Evolutionary conservation across 2,888 invertebrate genomes (phyloP).

Genomic region (Drosophila nr. fundita): DNA sequence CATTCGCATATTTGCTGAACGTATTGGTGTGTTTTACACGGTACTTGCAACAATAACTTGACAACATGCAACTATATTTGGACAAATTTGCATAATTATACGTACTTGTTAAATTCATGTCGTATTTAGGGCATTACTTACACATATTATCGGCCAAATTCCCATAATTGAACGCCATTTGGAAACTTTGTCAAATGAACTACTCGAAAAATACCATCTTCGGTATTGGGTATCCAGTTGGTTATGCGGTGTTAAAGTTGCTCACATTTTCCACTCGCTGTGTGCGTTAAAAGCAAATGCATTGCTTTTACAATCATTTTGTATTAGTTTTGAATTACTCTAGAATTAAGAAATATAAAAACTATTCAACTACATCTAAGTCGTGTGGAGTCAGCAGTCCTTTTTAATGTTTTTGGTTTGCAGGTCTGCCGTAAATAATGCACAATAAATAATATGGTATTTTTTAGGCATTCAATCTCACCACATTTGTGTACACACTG

Average conservation of each 20-base stretch:
- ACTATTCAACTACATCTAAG: slow-evolving; percentile 3
- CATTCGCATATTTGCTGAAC: slow-evolving; percentile 6
- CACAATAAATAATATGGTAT: slow-evolving; percentile 37
- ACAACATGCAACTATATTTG: background rate
- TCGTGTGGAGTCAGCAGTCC: slow-evolving; percentile 7
- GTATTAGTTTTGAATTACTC: slow-evolving; percentile 6
- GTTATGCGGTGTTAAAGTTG: slow-evolving; percentile 25
- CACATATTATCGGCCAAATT: slow-evolving; percentile 79
- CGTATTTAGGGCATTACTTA: slow-evolving; percentile 56
- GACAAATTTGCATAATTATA: too few species aligned
- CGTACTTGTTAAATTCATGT: background rate
- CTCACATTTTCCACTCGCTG: slow-evolving; percentile 11
- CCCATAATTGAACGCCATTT: slow-evolving; percentile 79
- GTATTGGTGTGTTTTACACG: slow-evolving; percentile 4
- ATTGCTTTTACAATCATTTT: slow-evolving; percentile 37
- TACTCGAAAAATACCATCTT: slow-evolving; percentile 45
- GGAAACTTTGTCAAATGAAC: slow-evolving; percentile 19
- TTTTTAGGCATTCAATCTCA: slow-evolving; percentile 44
- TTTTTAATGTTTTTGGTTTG: slow-evolving; percentile 7
- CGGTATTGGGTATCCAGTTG: slow-evolving; percentile 22
- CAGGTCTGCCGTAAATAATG: slow-evolving; percentile 36
- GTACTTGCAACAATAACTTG: background rate
- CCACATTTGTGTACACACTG: slow-evolving; percentile 47
- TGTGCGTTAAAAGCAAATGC: slow-evolving; percentile 6
- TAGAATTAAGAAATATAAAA: background rate